A percentile compares a stretch with the other conserved stretches of the same genome.
Evolutionary conservation across 2,797 vertebrate genomes (phyloP).

Genomic region (Sphaeramia orbicularis): DNA sequence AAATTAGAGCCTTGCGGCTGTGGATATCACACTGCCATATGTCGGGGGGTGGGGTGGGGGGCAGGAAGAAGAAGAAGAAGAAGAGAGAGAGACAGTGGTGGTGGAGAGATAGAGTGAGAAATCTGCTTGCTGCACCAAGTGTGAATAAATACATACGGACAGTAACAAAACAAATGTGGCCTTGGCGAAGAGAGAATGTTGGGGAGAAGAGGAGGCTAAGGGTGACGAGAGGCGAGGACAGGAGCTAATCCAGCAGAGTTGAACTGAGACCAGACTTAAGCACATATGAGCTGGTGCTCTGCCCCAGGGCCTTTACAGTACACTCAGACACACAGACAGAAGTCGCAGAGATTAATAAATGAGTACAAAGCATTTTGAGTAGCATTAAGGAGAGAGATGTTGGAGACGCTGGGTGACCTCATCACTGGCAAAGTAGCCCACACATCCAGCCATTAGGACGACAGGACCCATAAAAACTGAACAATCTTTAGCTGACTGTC

Average conservation of each 20-base stretch:
- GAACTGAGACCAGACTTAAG: constrained; percentile 72
- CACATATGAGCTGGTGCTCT: constrained; percentile 65
- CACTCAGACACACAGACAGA: constrained; percentile 2
- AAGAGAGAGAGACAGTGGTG: constrained; percentile 42
- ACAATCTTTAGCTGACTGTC: constrained; percentile 2
- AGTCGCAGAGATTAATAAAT: constrained; percentile 59
- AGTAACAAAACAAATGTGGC: constrained; percentile 65
- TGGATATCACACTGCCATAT: constrained; percentile 83
- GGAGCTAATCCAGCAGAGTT: constrained; percentile 69
- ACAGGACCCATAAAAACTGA: constrained; percentile 1
- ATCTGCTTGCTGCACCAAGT: constrained; percentile 66
- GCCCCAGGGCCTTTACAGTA: constrained; percentile 48
- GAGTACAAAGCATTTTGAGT: constrained; percentile 48
- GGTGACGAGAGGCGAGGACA: constrained; percentile 56
- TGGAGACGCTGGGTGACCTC: constrained; percentile 34
- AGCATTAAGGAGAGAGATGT: constrained; percentile 28
- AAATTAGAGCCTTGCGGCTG: constrained; percentile 81
- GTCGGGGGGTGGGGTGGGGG: constrained; percentile 47
- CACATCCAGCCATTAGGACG: constrained; percentile 35
- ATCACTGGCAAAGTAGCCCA: constrained; percentile 36
- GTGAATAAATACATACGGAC: constrained; percentile 76
- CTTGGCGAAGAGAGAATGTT: constrained; percentile 35
- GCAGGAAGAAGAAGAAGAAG: neutral
- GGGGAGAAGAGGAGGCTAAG: constrained; percentile 17
- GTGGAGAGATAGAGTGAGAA: constrained; percentile 54